A percentile compares a stretch with the other conserved stretches of the same genome.
These are phyloP conservation scores for Scelioninae gen. 2 DNA, from an alignment of 2,888 invertebrate species.

Conservation along the genomic window DNA sequence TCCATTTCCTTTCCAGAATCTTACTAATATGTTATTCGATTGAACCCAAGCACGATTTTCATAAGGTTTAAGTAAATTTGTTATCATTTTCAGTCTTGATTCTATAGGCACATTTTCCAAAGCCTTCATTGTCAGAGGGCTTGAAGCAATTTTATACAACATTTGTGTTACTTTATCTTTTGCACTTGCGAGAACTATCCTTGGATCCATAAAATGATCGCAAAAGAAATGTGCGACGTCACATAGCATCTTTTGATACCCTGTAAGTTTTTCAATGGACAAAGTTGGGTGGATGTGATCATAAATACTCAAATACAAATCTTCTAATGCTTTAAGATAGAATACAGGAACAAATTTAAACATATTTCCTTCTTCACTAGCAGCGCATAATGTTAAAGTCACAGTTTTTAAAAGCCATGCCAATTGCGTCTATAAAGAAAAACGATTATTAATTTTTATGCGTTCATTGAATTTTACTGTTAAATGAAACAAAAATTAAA, in stretches of 20 bases:
- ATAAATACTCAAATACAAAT: conserved; percentile 80
- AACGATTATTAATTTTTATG: neutral
- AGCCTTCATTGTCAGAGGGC: conserved; percentile 82
- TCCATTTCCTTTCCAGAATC: conserved; percentile 90
- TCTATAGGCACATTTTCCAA: conserved; percentile 83
- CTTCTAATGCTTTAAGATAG: conserved; percentile 82
- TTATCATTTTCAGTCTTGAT: conserved; percentile 80
- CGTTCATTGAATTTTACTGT: no score
- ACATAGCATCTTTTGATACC: conserved; percentile 79
- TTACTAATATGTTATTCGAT: conserved; percentile 88
- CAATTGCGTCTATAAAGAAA: conserved; percentile 75
- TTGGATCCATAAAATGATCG: conserved; percentile 84
- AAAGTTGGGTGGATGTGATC: conserved; percentile 82
- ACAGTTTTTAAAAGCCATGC: conserved; percentile 80
- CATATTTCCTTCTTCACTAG: conserved; percentile 79
- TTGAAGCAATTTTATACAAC: conserved; percentile 86
- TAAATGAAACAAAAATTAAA: no score
- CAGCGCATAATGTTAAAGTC: conserved; percentile 78
- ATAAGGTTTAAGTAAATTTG: conserved; percentile 84
- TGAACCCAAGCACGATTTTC: conserved; percentile 90
- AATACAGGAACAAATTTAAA: conserved; percentile 86
- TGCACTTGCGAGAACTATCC: conserved; percentile 85
- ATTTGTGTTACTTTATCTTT: conserved; percentile 87
- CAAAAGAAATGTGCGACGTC: conserved; percentile 85
- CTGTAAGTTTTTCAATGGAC: conserved; percentile 77